Evolutionary conservation across 92 coral and sea anemone genomes (phyloP), one percentile per base, ranked within the genome.

Genomic region (Heliopora coerulea): DNA sequence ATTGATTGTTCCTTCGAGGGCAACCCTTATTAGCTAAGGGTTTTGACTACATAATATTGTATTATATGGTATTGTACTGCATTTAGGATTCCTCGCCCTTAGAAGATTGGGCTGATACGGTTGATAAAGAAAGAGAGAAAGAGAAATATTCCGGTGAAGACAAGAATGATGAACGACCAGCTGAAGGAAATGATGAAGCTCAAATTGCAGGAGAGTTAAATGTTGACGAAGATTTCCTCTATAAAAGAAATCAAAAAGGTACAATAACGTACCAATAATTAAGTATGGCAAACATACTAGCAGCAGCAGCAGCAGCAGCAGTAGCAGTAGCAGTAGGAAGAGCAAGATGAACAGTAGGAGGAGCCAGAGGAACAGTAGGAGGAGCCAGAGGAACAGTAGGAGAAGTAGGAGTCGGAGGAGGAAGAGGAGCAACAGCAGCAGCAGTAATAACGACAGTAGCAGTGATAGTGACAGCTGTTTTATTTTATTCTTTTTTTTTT

Each of bases 31-130:
- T 12, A 37, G 6, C 12, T 37, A 4, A 37, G 12, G 12, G 42
- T 4, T 37, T 4, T 37, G 12, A 37, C 5, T 37, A 37, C 42
- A 37, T 12, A 46, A 6, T 46, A 46, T 46, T 46, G 42, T 37
- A 11, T 37, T 10, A 46, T n/a, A 46, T 46, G 7, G 52, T 37
- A 37, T 37, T 37, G 6, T 37, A 37, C 11, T 37, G 11, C 42
- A 46, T 46, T 2, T 18, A 70, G 77, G 77, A 27, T 54, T 32
- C 63, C 8, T 50, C 77, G 20, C 62, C 63, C 13, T 70, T 70
- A 19, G 77, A 70, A 18, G 56, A 56, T 6, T 56, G 61, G 61
- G 33, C 30, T 29, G 49, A 70, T 5, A 11, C 15, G 25, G 63
- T 20, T 5, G 62, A 28, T 29, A 54, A 28, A 21, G 28, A 17